A percentile compares a stretch with the other conserved stretches of the same genome.
phyloP scores from a whole-genome alignment of 35 echinoderm and acorn worm species.

The Apostichopus californicus region DNA sequence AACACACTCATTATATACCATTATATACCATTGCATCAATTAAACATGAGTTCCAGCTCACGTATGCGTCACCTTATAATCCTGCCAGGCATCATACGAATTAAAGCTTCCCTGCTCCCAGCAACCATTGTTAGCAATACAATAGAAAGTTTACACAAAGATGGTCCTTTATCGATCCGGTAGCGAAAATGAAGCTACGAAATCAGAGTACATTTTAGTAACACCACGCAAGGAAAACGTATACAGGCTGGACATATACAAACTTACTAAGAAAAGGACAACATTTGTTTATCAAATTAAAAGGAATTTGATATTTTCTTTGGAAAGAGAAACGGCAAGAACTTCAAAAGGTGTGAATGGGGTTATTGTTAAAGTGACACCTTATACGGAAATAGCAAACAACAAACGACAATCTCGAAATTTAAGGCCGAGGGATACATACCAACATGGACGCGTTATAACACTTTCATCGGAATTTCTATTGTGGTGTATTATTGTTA shows the following conservation, averaged over 20 bases:
- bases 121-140: conserved; percentile 37
- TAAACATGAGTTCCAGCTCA: background rate
- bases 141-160: conserved; percentile 40
- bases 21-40: background rate
- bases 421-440: too few species aligned
- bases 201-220: background rate
- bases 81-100: conserved; percentile 15
- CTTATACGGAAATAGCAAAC: too few species aligned
- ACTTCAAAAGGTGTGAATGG: too few species aligned
- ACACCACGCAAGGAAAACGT: background rate
- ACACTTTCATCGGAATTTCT: too few species aligned
- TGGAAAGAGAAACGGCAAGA: background rate
- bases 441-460: too few species aligned
- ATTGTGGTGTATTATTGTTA: too few species aligned
- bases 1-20: too few species aligned
- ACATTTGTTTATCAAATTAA: background rate
- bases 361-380: too few species aligned
- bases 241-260: background rate
- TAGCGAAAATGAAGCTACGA: background rate
- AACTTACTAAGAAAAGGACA: background rate
- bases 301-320: background rate
- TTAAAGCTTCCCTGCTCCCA: conserved; percentile 28
- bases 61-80: background rate
- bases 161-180: background rate
- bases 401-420: too few species aligned